These are phyloP conservation scores for Hemitrygon akajei DNA, from an alignment of 2,797 vertebrate species.

Conservation along the genomic window DNA sequence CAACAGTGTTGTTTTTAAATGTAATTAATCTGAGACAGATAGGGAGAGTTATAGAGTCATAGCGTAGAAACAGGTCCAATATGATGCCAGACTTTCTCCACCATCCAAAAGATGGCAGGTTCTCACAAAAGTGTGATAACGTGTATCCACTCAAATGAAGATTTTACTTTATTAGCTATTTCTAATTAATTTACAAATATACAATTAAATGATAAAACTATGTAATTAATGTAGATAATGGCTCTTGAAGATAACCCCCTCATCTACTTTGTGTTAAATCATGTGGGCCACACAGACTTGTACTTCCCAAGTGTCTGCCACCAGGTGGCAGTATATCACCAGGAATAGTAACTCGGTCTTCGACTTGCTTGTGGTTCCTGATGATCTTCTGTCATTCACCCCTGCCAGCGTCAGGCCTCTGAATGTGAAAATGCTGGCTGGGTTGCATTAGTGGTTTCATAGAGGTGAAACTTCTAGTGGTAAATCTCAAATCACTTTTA, in stretches of 20 bases:
- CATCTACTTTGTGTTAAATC: neutral
- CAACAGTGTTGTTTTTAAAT: neutral
- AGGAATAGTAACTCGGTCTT: neutral
- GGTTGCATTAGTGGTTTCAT: too few species aligned
- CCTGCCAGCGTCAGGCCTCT: too few species aligned
- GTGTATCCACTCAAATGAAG: neutral
- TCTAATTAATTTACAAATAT: neutral
- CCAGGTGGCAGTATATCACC: neutral
- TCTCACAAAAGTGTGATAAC: neutral
- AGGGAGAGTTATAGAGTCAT: neutral
- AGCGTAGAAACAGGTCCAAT: too few species aligned
- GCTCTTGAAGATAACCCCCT: too few species aligned
- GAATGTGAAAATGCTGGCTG: too few species aligned
- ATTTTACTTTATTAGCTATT: neutral
- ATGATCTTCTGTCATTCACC: too few species aligned
- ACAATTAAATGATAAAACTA: neutral
- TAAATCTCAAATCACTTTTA: too few species aligned
- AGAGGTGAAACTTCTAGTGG: too few species aligned
- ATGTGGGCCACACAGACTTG: neutral
- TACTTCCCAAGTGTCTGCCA: neutral
- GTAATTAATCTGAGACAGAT: neutral
- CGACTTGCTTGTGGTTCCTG: neutral
- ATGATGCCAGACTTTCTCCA: too few species aligned
- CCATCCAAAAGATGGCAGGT: neutral
- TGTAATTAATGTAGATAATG: neutral